Conservation (phyloP, 2,888 invertebrate genomes). For the Danaus chrysippus region DNA sequence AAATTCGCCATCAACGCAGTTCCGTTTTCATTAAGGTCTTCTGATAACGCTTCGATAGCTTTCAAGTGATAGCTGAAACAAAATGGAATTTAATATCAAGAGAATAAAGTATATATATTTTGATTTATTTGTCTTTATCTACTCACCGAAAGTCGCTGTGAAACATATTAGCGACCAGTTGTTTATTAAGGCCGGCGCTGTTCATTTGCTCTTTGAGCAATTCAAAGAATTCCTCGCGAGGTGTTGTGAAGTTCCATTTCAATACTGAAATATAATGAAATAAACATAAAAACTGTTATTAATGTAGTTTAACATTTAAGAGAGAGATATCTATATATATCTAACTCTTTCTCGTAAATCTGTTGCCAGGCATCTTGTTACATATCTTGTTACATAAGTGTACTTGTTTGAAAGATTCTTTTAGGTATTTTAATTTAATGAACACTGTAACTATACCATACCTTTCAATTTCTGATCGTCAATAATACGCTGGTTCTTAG, state of each 20-base stretch:
- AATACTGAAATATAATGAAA: constrained; percentile 72
- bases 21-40: constrained; percentile 88
- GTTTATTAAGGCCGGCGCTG: constrained; percentile 91
- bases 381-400: too few species aligned
- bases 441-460: constrained; percentile 30
- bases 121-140: background rate
- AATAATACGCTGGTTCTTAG: constrained; percentile 94
- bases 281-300: background rate
- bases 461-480: constrained; percentile 96
- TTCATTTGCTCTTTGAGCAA: constrained; percentile 94
- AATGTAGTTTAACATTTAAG: too few species aligned
- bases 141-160: constrained; percentile 91
- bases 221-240: constrained; percentile 95
- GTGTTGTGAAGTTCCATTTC: constrained; percentile 97
- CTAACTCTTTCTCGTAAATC: too few species aligned
- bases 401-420: too few species aligned
- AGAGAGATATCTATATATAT: too few species aligned
- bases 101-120: background rate
- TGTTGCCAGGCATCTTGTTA: too few species aligned
- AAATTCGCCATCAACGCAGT: constrained; percentile 92
- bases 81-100: background rate
- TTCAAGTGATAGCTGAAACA: constrained; percentile 91
- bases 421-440: too few species aligned
- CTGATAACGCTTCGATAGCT: constrained; percentile 93
- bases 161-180: constrained; percentile 94